Conservation (phyloP, 2,888 invertebrate species). For the Agrenia bidenticulata region DNA sequence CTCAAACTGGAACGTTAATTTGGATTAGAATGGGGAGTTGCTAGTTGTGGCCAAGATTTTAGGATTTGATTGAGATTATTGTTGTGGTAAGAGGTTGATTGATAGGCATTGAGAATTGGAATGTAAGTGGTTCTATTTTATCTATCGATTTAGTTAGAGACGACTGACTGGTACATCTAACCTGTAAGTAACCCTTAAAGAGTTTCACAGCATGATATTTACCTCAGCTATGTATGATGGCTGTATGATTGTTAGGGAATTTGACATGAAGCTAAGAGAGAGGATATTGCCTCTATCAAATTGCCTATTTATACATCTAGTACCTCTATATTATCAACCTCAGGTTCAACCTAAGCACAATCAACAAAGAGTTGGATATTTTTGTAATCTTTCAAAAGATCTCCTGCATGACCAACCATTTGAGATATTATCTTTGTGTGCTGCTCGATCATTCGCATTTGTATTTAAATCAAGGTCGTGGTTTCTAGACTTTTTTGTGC, state of each 20-base stretch:
- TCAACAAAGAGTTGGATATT: too few relatives aligned
- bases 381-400: constrained; percentile 28
- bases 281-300: background rate
- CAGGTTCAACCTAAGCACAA: too few relatives aligned
- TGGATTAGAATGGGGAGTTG: too few relatives aligned
- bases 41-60: background rate
- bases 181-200: constrained; percentile 1
- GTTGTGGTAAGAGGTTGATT: constrained; percentile 15
- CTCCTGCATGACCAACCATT: constrained; percentile 33
- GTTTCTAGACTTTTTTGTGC: constrained; percentile 3
- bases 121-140: constrained; percentile 13
- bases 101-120: constrained; percentile 16
- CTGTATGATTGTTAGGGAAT: constrained; percentile 1
- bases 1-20: too few relatives aligned
- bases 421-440: constrained; percentile 25
- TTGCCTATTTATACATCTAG: background rate
- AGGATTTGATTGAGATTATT: constrained; percentile 7
- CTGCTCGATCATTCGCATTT: constrained; percentile 22
- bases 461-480: constrained; percentile 37
- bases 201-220: constrained; percentile 7
- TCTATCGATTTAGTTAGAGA: background rate
- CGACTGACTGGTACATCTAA: constrained; percentile 1
- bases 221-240: background rate
- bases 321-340: too few relatives aligned
- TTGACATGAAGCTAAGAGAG: background rate